Evolutionary conservation across 2,113 vertebrate species (phyloP).

Genomic region (Calonectris borealis): DNA sequence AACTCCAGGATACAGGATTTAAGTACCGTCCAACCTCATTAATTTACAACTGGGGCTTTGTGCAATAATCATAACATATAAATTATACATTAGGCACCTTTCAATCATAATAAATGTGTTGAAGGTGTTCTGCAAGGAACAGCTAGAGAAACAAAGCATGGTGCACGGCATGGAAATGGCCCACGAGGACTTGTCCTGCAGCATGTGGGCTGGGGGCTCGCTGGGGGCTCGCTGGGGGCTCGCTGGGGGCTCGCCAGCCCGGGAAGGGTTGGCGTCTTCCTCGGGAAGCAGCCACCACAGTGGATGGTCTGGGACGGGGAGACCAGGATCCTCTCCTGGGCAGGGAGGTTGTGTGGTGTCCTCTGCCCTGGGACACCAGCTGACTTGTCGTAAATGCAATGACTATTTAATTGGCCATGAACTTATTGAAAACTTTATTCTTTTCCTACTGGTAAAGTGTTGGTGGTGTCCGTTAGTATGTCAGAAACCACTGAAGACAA

Average conservation of each 20-base stretch:
- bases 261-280: fast-evolving
- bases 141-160: background rate
- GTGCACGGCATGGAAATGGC: background rate
- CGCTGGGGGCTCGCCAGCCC: background rate
- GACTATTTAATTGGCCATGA: background rate
- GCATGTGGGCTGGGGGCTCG: background rate
- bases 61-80: background rate
- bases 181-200: background rate
- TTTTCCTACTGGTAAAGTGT: background rate
- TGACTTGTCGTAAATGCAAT: background rate
- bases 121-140: background rate
- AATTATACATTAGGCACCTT: background rate
- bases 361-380: background rate
- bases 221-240: background rate
- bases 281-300: fast-evolving
- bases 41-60: background rate
- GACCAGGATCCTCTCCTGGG: background rate
- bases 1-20: background rate
- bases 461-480: background rate
- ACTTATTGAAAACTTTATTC: too few species aligned
- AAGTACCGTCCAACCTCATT: background rate
- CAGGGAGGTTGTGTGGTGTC: background rate
- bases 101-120: background rate
- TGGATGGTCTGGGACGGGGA: too few species aligned
- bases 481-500: background rate